A percentile compares a stretch with the other conserved stretches of the same genome.
Conservation (phyloP, 1,140 invertebrate genomes). For the Copidosoma floridanum region DNA sequence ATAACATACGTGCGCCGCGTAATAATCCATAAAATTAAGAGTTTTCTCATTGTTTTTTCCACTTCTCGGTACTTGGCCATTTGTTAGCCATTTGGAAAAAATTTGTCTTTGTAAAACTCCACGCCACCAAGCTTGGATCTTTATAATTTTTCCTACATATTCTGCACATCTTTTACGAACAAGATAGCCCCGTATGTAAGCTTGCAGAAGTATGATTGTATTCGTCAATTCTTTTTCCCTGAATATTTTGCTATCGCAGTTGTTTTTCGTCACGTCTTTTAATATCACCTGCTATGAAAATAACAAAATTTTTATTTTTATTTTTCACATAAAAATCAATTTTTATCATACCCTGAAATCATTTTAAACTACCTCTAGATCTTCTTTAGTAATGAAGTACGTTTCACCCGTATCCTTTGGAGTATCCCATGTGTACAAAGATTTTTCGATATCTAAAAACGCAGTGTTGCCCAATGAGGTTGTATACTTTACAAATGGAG, state of each 20-base stretch:
- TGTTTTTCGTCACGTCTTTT: conserved; percentile 54
- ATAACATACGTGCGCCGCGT: conserved; percentile 57
- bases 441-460: conserved; percentile 47
- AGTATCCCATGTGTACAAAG: conserved; percentile 47
- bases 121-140: conserved; percentile 72
- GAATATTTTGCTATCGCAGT: too few relatives aligned
- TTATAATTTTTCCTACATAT: conserved; percentile 59
- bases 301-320: too few relatives aligned
- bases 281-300: too few relatives aligned
- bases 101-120: conserved; percentile 54
- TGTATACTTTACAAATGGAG: conserved; percentile 40
- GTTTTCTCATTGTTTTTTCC: too few relatives aligned
- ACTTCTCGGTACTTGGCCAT: too few relatives aligned
- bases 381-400: conserved; percentile 40
- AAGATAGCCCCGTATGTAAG: conserved; percentile 64
- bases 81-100: conserved; percentile 55
- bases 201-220: conserved; percentile 63
- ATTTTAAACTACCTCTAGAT: conserved; percentile 40
- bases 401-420: conserved; percentile 40
- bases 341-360: neutral
- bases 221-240: too few relatives aligned
- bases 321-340: neutral
- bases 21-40: conserved; percentile 49
- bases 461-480: conserved; percentile 41
- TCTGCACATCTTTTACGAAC: conserved; percentile 58